Evolutionary conservation across 2,113 vertebrate species (phyloP), one percentile per base, ranked within the genome.

Genomic region (Circaetus cinerascens): DNA sequence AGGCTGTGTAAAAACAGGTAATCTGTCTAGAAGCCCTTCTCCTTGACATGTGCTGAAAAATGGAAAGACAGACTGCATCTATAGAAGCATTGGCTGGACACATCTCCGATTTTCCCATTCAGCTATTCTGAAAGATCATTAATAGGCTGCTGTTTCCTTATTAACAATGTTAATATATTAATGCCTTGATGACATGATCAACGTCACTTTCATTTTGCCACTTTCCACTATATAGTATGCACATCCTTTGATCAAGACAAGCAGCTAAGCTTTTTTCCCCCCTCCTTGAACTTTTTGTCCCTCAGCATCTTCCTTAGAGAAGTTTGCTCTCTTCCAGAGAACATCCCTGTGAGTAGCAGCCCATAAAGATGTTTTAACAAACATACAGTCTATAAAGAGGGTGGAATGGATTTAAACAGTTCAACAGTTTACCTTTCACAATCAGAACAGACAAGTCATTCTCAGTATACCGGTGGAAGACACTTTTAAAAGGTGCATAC

Each of bases 221-320:
- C 46, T 32, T 89, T 41, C 23, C 26, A 20, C 10, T 51, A 38
- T 13, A 38, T 15, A 20, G 30, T 22, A 73, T 6, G 26, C 19
- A 27, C 11, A 76, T 22, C 29, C 55, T 73, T 68, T 34, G 23
- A 38, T 38, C 13, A 60, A 69, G 18, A 41, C 10, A 59, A 79
- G 21, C 4, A 2, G 45, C n/a, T 30, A 62, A 83, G 17, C 12
- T 48, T 51, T 26, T 5, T 1, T 1, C 1, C 6, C 16, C 18
- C 2, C 6, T 23, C 29, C 72, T 46, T 25, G 10, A 84, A 34
- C 14, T 30, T 26, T 51, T 55, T 56, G 51, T 51, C 18, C 21
- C 27, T 57, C 21, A 59, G 43, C 15, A 87, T 48, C 36, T 62
- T 77, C 19, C 81, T 51, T 30, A 55, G 8, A 43, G 4, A 26